phyloP scores from a whole-genome alignment of 2,888 invertebrate genomes.

The Heterodera filipjevi region DNA sequence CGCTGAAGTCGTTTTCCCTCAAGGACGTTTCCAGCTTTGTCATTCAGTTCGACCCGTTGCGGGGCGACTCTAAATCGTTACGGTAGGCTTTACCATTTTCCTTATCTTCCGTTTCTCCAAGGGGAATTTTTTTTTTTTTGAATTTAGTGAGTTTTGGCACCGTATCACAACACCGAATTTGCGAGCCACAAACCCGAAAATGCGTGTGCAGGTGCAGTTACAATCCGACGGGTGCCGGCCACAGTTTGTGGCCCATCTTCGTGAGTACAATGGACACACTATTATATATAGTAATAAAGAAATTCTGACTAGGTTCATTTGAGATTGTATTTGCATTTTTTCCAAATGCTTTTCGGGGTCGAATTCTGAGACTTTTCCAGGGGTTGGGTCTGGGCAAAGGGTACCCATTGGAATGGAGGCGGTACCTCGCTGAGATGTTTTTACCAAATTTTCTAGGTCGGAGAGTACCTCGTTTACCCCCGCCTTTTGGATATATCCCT shows the following conservation, averaged over 20 bases:
- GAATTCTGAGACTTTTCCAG: no score
- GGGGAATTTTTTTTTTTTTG: not conserved
- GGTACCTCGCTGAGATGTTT: no score
- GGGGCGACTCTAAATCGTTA: slow-evolving; percentile 52
- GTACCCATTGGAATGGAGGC: no score
- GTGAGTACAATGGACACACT: no score
- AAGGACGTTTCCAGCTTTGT: slow-evolving; percentile 54
- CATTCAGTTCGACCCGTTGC: slow-evolving; percentile 60
- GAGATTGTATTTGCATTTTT: no score
- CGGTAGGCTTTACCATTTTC: slow-evolving; percentile 38
- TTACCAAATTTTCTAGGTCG: no score
- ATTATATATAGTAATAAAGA: no score
- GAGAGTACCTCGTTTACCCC: no score
- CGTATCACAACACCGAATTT: slow-evolving; percentile 54
- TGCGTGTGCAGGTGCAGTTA: slow-evolving; percentile 50
- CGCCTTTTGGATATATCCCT: no score
- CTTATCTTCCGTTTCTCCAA: not conserved
- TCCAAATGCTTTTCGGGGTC: no score
- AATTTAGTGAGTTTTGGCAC: slow-evolving; percentile 57
- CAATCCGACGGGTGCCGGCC: slow-evolving; percentile 57
- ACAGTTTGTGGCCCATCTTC: slow-evolving; percentile 57
- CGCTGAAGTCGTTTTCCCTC: slow-evolving; percentile 53
- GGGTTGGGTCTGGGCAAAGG: no score
- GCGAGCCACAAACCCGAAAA: slow-evolving; percentile 55
- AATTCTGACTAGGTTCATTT: no score